Conservation (phyloP, 2,113 vertebrate genomes). For the Heptranchias perlo region DNA sequence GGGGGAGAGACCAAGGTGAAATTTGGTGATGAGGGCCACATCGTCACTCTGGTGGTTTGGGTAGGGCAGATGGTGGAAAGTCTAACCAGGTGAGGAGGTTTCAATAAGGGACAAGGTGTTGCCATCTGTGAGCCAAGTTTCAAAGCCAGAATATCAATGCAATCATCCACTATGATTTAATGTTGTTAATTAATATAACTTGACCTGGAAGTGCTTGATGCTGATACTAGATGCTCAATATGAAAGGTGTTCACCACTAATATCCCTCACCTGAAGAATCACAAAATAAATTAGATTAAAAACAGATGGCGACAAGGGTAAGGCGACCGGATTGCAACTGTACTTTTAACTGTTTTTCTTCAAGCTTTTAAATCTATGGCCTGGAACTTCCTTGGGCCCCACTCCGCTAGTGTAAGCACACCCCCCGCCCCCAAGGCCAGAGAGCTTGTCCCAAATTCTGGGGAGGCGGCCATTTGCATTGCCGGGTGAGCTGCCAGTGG, state of each 20-base stretch:
- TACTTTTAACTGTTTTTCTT: background rate
- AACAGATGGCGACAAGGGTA: background rate
- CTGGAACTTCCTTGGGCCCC: background rate
- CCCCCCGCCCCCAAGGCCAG: background rate
- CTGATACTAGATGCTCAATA: too few relatives aligned
- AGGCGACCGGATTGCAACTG: background rate
- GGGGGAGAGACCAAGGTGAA: too few relatives aligned
- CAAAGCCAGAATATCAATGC: background rate
- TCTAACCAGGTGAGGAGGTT: too few relatives aligned
- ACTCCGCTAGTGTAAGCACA: background rate
- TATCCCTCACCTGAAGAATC: background rate
- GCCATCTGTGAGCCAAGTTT: background rate
- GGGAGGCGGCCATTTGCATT: background rate
- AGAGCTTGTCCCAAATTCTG: background rate
- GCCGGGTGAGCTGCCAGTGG: background rate
- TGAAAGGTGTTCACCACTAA: too few relatives aligned
- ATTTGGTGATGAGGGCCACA: too few relatives aligned
- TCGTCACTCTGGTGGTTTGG: too few relatives aligned
- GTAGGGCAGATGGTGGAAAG: too few relatives aligned
- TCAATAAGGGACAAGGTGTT: too few relatives aligned
- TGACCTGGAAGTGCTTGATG: background rate
- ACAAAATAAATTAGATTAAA: background rate
- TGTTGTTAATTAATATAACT: background rate
- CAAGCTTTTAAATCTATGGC: background rate
- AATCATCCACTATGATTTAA: too few relatives aligned